Conservation (phyloP, 2,113 vertebrate species). For the Calyptomena viridis region DNA sequence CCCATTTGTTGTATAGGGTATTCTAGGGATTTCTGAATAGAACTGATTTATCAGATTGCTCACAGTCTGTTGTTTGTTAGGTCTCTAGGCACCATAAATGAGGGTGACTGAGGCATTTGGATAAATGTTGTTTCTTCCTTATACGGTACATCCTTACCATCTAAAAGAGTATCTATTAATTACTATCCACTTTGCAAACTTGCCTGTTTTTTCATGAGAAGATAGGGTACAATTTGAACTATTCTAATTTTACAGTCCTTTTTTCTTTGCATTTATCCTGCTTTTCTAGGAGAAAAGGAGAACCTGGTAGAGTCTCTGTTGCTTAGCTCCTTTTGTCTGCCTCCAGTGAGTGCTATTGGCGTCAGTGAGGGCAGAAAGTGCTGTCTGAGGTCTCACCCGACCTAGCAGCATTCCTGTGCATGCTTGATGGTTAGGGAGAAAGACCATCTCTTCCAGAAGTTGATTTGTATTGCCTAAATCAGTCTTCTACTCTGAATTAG, state of each 20-base stretch:
- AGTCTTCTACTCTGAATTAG: neutral
- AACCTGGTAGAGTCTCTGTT: neutral
- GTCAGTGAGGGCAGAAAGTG: neutral
- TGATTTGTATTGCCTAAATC: neutral
- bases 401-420: neutral
- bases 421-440: neutral
- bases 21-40: neutral
- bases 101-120: conserved; percentile 30
- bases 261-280: neutral
- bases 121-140: conserved; percentile 31
- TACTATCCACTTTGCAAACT: neutral
- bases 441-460: neutral
- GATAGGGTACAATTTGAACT: neutral
- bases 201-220: neutral
- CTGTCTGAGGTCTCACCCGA: neutral
- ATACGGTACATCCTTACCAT: conserved; percentile 15
- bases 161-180: conserved; percentile 22
- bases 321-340: neutral
- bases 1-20: neutral
- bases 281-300: neutral
- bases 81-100: conserved; percentile 51
- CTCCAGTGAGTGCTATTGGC: neutral
- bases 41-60: neutral
- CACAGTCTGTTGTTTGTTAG: conserved; percentile 52
- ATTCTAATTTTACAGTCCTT: neutral